Percentiles rank a stretch among this genome's conserved stretches.
Conservation (phyloP, 2,797 vertebrate genomes). For the Microchirus variegatus region DNA sequence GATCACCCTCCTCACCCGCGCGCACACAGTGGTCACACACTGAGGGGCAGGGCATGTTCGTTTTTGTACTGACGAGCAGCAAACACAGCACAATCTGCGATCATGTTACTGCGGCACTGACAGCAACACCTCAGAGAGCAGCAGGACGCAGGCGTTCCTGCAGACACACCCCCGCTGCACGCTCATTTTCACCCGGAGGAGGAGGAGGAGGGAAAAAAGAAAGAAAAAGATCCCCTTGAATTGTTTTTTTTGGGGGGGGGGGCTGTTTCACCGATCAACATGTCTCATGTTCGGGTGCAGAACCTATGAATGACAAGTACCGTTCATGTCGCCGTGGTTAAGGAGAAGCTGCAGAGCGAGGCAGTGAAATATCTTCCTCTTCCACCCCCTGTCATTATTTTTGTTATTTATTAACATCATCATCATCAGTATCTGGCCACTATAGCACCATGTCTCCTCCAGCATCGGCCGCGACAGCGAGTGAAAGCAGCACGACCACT, state of each 20-base stretch:
- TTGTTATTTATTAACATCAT: background rate
- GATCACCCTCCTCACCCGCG: background rate
- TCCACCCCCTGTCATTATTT: slow-evolving; percentile 60
- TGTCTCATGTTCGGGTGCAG: slow-evolving; percentile 18
- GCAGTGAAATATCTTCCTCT: slow-evolving; percentile 25
- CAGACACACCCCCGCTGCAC: slow-evolving; percentile 5
- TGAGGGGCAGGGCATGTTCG: slow-evolving; percentile 24
- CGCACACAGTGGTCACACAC: background rate
- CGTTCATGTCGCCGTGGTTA: slow-evolving; percentile 24
- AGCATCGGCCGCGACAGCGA: slow-evolving; percentile 87
- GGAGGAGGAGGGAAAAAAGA: background rate
- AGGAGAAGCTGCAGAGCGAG: slow-evolving; percentile 37
- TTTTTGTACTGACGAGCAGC: slow-evolving; percentile 17
- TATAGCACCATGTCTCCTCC: slow-evolving; percentile 85
- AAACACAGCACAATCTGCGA: slow-evolving; percentile 23
- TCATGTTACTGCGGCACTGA: slow-evolving; percentile 66
- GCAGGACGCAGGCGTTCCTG: slow-evolving; percentile 1
- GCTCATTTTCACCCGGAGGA: slow-evolving; percentile 3
- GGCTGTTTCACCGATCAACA: slow-evolving; percentile 10
- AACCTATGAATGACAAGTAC: slow-evolving; percentile 4
- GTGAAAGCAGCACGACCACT: slow-evolving; percentile 77
- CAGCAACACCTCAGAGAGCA: slow-evolving; percentile 6
- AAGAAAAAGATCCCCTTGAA: too few species aligned
- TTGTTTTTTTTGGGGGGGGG: background rate
- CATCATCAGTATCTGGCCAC: slow-evolving; percentile 10